These are phyloP conservation scores for Macrosiphum euphorbiae DNA, from an alignment of 2,888 invertebrate genomes.

Conservation along the genomic window DNA sequence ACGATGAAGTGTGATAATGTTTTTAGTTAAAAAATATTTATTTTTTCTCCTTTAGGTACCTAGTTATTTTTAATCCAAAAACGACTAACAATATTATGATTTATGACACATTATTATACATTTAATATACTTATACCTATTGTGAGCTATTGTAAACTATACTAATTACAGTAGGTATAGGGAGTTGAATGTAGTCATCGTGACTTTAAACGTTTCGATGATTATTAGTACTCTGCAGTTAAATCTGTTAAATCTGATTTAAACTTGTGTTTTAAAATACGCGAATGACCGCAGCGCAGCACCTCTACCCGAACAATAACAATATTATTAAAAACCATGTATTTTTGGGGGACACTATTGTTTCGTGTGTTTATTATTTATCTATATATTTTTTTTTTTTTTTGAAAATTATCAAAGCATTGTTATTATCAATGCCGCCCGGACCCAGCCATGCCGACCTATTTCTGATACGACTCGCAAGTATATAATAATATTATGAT, in stretches of 20 bases:
- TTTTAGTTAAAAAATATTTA: no score
- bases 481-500: not conserved
- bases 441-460: not conserved
- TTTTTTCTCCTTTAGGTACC: not conserved
- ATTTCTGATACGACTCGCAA: not conserved
- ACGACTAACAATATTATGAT: not conserved
- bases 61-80: not conserved
- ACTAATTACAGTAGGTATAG: not conserved
- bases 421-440: not conserved
- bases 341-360: not conserved
- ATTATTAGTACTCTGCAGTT: no score
- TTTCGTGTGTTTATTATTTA: not conserved
- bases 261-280: not conserved
- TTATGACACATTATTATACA: not conserved
- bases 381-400: not conserved
- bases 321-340: not conserved
- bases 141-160: not conserved
- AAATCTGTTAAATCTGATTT: not conserved
- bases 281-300: not conserved
- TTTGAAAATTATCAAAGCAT: not conserved
- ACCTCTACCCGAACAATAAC: not conserved
- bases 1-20: no score
- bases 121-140: not conserved
- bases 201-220: not conserved
- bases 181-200: not conserved